phyloP scores from a whole-genome alignment of 2,888 invertebrate species.

The Zhuqinia jingwanae region DNA sequence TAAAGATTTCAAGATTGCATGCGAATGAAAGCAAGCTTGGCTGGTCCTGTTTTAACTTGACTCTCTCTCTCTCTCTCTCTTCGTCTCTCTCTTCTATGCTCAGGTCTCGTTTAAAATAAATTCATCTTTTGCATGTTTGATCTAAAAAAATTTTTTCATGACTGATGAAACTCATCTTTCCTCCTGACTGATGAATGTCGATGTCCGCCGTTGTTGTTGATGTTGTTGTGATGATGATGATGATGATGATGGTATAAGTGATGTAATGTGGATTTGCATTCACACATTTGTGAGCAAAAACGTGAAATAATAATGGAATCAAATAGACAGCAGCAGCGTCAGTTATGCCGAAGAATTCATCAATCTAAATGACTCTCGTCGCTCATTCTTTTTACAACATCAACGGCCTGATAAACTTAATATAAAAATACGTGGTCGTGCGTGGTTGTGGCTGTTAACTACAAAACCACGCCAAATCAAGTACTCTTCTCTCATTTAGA shows the following conservation, averaged over 20 bases:
- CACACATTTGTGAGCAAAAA: slow-evolving; percentile 26
- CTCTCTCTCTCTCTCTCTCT: background rate
- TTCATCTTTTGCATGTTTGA: slow-evolving; percentile 42
- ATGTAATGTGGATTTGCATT: slow-evolving; percentile 48
- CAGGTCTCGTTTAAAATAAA: background rate
- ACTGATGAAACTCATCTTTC: background rate
- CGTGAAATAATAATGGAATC: slow-evolving; percentile 24
- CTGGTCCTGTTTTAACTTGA: background rate
- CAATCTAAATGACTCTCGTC: background rate
- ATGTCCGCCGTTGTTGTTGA: no score
- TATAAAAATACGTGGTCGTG: no score
- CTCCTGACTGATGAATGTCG: slow-evolving; percentile 33
- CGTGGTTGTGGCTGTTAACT: background rate
- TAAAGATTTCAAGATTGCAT: slow-evolving; percentile 54
- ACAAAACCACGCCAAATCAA: slow-evolving; percentile 15
- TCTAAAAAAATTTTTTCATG: slow-evolving; percentile 40
- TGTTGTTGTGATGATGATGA: background rate
- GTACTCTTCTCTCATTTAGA: background rate
- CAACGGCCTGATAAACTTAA: no score
- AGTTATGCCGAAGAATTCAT: no score
- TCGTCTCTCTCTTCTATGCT: background rate
- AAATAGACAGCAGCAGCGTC: background rate
- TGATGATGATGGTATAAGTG: slow-evolving; percentile 27
- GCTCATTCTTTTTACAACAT: background rate
- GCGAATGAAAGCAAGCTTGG: background rate